A percentile compares a stretch with the other conserved stretches of the same genome.
These are phyloP conservation scores for Muscicapa adusta DNA, from an alignment of 2,113 vertebrate genomes.

Conservation along the genomic window DNA sequence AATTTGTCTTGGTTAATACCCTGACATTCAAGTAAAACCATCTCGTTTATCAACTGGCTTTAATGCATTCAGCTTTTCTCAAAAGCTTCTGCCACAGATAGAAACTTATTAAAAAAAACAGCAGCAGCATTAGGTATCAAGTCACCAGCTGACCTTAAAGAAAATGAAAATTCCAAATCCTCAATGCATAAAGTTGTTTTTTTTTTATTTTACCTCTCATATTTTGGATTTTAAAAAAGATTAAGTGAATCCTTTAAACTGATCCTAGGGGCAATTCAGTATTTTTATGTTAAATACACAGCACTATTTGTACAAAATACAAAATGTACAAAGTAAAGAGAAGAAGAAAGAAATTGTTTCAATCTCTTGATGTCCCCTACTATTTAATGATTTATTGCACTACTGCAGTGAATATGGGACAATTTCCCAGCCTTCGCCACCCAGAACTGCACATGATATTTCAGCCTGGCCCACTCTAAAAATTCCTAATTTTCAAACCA, in stretches of 20 bases:
- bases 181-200: not conserved
- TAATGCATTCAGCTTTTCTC: conserved; percentile 11
- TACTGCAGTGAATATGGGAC: not conserved
- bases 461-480: not conserved
- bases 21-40: conserved; percentile 41
- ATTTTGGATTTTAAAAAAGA: conserved; percentile 43
- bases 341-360: not conserved
- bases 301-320: conserved; percentile 27
- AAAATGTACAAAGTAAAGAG: conserved; percentile 23
- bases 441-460: not conserved
- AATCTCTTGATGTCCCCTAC: not conserved
- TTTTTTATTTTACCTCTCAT: conserved; percentile 3
- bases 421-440: not conserved
- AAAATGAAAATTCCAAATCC: conserved; percentile 60
- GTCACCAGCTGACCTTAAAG: conserved; percentile 41
- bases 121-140: not conserved
- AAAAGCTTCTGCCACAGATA: conserved; percentile 19
- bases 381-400: conserved; percentile 29
- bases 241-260: conserved; percentile 57
- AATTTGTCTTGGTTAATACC: conserved; percentile 22
- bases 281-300: conserved; percentile 55
- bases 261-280: conserved; percentile 16
- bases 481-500: not conserved
- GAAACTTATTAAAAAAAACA: not conserved
- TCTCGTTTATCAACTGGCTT: conserved; percentile 24